Evolutionary conservation across 1,140 invertebrate genomes (phyloP).

Genomic region (Archivesica marissinica): DNA sequence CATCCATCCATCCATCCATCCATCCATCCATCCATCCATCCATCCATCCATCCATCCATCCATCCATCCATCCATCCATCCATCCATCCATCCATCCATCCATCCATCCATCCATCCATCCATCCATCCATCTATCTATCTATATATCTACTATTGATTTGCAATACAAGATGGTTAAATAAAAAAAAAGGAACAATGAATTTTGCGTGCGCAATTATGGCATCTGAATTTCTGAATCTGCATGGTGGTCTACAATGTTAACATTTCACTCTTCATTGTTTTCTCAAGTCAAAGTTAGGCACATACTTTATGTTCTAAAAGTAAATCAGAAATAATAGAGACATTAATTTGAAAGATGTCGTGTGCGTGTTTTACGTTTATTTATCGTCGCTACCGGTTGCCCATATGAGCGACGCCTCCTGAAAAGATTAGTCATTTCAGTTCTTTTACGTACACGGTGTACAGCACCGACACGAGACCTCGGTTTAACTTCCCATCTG

Average conservation of each 20-base stretch:
- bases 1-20: conserved; percentile 18
- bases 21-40: conserved; percentile 3
- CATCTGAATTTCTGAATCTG: background rate
- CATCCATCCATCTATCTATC: too few species aligned
- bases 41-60: background rate
- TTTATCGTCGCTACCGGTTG: too few species aligned
- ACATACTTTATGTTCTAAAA: background rate
- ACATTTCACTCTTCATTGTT: background rate
- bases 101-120: background rate
- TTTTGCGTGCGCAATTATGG: background rate
- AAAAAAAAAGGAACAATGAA: background rate
- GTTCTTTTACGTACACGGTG: too few species aligned
- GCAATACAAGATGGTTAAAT: background rate
- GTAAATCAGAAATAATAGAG: too few species aligned
- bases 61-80: background rate
- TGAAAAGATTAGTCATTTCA: too few species aligned
- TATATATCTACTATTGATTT: background rate
- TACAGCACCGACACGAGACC: too few species aligned
- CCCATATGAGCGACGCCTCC: too few species aligned
- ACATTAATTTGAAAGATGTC: too few species aligned
- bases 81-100: background rate
- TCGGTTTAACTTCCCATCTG: too few species aligned
- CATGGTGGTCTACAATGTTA: background rate
- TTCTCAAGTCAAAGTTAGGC: background rate
- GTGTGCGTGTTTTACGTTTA: too few species aligned